Percentiles rank a stretch among this genome's conserved stretches.
phyloP scores from a whole-genome alignment of 2,888 invertebrate genomes.

The Nezara viridula region DNA sequence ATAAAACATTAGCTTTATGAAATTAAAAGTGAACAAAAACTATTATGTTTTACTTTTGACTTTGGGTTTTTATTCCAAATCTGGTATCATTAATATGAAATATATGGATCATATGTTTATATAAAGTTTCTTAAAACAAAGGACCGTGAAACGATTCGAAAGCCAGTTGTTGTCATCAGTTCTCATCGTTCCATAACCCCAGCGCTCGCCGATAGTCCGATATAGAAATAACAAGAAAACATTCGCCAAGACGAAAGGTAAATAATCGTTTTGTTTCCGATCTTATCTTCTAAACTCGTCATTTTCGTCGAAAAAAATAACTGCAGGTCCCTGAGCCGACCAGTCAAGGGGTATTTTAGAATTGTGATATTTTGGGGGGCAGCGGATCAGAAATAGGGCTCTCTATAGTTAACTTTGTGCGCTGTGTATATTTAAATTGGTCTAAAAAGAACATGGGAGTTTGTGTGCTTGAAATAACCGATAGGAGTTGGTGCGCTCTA shows the following conservation, averaged over 20 bases:
- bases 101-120: too few species aligned
- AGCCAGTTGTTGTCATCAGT: background rate
- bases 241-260: background rate
- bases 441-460: conserved; percentile 65
- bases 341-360: conserved; percentile 65
- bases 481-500: conserved; percentile 56
- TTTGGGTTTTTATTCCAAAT: too few species aligned
- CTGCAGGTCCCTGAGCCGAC: conserved; percentile 53
- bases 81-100: too few species aligned
- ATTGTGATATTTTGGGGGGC: conserved; percentile 66
- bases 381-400: conserved; percentile 66
- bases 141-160: background rate
- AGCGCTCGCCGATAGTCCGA: background rate
- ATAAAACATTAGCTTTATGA: too few species aligned
- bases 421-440: conserved; percentile 66
- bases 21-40: too few species aligned
- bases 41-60: too few species aligned
- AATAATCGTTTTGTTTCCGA: background rate
- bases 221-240: background rate
- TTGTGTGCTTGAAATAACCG: conserved; percentile 65
- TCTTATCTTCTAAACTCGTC: background rate
- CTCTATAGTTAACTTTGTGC: conserved; percentile 66
- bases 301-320: conserved; percentile 56
- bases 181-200: background rate
- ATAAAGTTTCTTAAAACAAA: too few species aligned